Evolutionary conservation across 2,888 invertebrate genomes (phyloP), one percentile per base, ranked within the genome.

Genomic region (Listrodromus nycthemerus): DNA sequence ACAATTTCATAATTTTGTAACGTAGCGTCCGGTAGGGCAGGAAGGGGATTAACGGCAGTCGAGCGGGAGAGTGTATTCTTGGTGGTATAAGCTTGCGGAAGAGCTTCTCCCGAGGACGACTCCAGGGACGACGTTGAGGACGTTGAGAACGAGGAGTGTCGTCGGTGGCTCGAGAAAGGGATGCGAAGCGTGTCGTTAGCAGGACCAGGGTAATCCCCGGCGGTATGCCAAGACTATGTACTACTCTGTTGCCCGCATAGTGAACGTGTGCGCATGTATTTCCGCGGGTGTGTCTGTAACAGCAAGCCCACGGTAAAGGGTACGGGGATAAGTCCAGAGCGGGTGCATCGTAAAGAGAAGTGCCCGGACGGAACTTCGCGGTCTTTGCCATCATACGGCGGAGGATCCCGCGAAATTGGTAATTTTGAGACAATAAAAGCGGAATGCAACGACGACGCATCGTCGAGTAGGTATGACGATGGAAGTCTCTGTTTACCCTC

Each of bases 391-490:
- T 61, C 81, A 63, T 74, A 80, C 55, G 71, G 16, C 13, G 69
- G 82, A 83, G 79, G 69, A 48, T 65, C 80, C 71, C 77, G 61
- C 74, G 65, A 87, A 87, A 88, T 86, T 87, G 86, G 85, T 87
- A 87, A 86, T 88, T 86, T 86, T 82, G 58, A 71, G 52, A 65
- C 81, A 74, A 85, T 86, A 82, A 87, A 88, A 88, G 83, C 52
- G 65, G 74, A 55, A 37, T 52, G 48, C 67, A 10, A 21, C 41
- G 61, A 21, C 37, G 50, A 63, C 82, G 70, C 45, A 48, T 45
- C 71, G 66, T 71, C 13, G 61, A 80, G 70, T n/a, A 71, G 21
- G 24, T 4, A 73, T n/a, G 61, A 69, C 52, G 78, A 77, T 55
- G 63, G 77, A 58, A 84, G 69, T 74, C 70, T 71, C 71, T 27